Percentiles rank a stretch among this genome's conserved stretches.
Conservation (phyloP, 2,797 vertebrate genomes). For the Sebastes cheni region DNA sequence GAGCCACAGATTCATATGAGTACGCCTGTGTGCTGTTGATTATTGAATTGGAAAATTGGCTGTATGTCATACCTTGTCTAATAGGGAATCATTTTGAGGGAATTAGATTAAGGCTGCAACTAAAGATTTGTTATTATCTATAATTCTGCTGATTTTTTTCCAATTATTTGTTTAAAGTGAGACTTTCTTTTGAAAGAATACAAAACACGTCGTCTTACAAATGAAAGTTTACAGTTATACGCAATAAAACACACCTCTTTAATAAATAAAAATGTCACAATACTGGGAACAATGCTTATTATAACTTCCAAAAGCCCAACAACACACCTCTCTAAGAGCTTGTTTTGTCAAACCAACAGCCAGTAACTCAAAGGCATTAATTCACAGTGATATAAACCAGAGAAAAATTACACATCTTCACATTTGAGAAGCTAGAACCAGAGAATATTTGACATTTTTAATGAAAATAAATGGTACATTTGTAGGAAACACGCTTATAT, state of each 20-base stretch:
- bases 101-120: background rate
- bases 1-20: conserved; percentile 1
- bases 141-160: background rate
- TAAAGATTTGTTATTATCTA: background rate
- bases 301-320: background rate
- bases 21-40: background rate
- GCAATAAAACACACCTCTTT: background rate
- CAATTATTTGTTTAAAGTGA: background rate
- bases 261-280: background rate
- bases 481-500: background rate
- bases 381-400: background rate
- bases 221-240: background rate
- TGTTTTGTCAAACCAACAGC: background rate
- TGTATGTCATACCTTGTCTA: background rate
- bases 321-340: background rate
- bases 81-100: background rate
- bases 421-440: background rate
- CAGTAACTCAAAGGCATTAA: background rate
- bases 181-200: background rate
- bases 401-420: background rate
- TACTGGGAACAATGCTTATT: background rate
- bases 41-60: background rate
- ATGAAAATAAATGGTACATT: background rate
- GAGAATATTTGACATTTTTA: too few species aligned
- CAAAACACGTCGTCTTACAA: background rate